A percentile compares a stretch with the other conserved stretches of the same genome.
Evolutionary conservation across 2,113 vertebrate species (phyloP).

Genomic region (Loxodonta africana): DNA sequence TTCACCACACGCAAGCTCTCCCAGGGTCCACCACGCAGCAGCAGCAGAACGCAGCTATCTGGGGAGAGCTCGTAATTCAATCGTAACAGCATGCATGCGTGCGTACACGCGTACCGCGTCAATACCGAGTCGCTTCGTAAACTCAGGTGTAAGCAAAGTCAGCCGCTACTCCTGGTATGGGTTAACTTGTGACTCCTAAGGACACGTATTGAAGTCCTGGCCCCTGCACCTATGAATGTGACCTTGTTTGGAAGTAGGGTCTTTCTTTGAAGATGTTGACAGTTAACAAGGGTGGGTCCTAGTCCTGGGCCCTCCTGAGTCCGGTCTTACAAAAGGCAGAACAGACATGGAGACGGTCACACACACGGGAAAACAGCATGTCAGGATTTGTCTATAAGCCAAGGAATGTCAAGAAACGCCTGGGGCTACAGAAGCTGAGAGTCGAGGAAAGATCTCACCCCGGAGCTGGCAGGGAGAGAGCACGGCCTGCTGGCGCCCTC

Average conservation of each 20-base stretch:
- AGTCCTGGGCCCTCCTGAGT: not conserved
- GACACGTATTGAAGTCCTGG: not conserved
- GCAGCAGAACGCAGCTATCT: not conserved
- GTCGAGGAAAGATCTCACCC: not conserved
- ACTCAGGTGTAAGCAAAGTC: not conserved
- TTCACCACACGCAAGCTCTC: conserved; percentile 42
- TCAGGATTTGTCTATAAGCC: not conserved
- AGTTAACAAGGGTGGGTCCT: not conserved
- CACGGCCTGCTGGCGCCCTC: not conserved
- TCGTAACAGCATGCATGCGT: rapidly evolving
- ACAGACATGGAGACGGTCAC: not conserved
- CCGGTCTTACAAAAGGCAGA: not conserved
- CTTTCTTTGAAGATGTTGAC: not conserved
- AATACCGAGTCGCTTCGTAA: rapidly evolving
- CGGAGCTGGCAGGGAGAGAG: not conserved
- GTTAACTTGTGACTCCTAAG: not conserved
- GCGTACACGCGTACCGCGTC: not conserved
- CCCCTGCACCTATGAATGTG: not conserved
- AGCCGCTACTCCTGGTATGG: not conserved
- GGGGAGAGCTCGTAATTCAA: rapidly evolving
- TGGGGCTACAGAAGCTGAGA: not conserved
- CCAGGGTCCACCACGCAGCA: not conserved
- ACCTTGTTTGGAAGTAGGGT: not conserved
- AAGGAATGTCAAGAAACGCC: not conserved
- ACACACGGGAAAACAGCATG: not conserved